Conservation (phyloP, 2,888 invertebrate genomes). For the Noctuana brunneofusca region DNA sequence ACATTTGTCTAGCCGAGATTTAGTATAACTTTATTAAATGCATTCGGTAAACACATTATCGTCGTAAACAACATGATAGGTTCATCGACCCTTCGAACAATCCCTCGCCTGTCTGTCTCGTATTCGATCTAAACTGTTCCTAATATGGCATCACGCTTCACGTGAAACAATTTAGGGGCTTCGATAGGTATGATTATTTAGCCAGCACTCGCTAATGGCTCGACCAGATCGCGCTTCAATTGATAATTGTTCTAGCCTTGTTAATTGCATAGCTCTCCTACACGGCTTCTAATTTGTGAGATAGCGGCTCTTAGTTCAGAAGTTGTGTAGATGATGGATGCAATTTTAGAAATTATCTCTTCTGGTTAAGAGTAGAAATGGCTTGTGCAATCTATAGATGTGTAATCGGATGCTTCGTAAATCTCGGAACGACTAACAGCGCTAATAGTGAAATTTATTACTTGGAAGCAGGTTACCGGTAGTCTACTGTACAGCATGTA, state of each 20-base stretch:
- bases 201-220: slow-evolving; percentile 61
- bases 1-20: slow-evolving; percentile 73
- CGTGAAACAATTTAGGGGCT: slow-evolving; percentile 45
- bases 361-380: slow-evolving; percentile 20
- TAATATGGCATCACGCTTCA: slow-evolving; percentile 36
- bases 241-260: slow-evolving; percentile 69
- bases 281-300: slow-evolving; percentile 53
- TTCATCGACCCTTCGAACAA: slow-evolving; percentile 42
- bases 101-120: slow-evolving; percentile 33
- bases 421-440: slow-evolving; percentile 44
- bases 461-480: slow-evolving; percentile 48
- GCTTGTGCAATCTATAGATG: slow-evolving; percentile 21
- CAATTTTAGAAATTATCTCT: slow-evolving; percentile 28
- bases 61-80: slow-evolving; percentile 43
- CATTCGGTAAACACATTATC: slow-evolving; percentile 46
- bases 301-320: slow-evolving; percentile 13
- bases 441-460: slow-evolving; percentile 58
- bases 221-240: slow-evolving; percentile 52
- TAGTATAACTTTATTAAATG: slow-evolving; percentile 38
- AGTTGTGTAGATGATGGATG: slow-evolving; percentile 19
- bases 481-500: slow-evolving; percentile 42
- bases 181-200: slow-evolving; percentile 58
- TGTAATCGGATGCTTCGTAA: slow-evolving; percentile 37
- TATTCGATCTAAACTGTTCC: slow-evolving; percentile 28
- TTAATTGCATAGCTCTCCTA: slow-evolving; percentile 56